Conservation (phyloP, 2,888 invertebrate species). For the Argyresthia goedartella region DNA sequence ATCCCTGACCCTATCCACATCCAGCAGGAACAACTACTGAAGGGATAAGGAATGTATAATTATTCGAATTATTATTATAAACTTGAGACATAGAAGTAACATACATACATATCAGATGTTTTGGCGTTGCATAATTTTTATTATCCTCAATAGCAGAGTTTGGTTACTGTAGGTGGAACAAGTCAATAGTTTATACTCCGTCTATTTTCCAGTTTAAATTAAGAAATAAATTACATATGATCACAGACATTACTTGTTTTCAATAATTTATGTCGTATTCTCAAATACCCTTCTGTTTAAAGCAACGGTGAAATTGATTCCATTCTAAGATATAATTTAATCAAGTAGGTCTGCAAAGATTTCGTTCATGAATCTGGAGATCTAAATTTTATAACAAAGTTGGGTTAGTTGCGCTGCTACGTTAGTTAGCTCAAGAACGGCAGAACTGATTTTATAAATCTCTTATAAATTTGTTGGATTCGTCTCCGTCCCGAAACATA, state of each 20-base stretch:
- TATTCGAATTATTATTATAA: neutral
- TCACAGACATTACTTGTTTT: conserved; percentile 19
- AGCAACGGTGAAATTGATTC: too few relatives aligned
- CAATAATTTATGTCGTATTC: neutral
- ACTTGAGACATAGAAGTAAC: neutral
- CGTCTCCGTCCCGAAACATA: too few relatives aligned
- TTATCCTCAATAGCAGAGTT: conserved; percentile 16
- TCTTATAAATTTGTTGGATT: too few relatives aligned
- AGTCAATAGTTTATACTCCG: conserved; percentile 46
- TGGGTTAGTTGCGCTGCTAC: too few relatives aligned
- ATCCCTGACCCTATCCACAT: neutral
- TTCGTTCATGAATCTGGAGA: too few relatives aligned
- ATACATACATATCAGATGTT: conserved; percentile 2
- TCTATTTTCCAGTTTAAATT: conserved; percentile 33
- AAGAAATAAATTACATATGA: conserved; percentile 61
- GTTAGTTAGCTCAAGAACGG: too few relatives aligned
- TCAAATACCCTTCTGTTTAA: too few relatives aligned
- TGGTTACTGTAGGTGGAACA: conserved; percentile 27
- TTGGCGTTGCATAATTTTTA: conserved; percentile 6
- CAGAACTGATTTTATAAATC: too few relatives aligned
- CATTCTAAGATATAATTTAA: too few relatives aligned
- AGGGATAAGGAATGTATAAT: neutral
- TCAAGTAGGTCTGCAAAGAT: too few relatives aligned
- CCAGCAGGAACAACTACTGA: neutral
- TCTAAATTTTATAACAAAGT: too few relatives aligned